Evolutionary conservation across 2,113 vertebrate species (phyloP).

Genomic region (Daboia siamensis): DNA sequence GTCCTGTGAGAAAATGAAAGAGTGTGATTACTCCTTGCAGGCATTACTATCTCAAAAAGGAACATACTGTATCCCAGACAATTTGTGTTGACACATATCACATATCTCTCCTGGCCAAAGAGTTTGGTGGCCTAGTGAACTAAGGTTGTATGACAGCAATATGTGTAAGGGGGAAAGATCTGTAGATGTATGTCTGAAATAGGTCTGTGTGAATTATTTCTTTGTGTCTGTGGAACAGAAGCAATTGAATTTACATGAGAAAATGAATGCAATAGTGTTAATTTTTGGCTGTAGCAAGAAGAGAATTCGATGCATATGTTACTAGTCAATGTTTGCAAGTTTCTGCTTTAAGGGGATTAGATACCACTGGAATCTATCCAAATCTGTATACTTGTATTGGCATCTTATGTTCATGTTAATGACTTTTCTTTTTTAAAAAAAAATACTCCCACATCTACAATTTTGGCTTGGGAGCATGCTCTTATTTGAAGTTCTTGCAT

Average conservation of each 20-base stretch:
- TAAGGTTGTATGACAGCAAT: not conserved
- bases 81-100: not conserved
- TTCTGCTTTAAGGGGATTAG: not conserved
- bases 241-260: not conserved
- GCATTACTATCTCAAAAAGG: not conserved
- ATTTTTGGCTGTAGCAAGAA: not conserved
- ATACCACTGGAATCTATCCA: not conserved
- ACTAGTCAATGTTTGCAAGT: not conserved
- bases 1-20: not conserved
- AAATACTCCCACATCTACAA: not conserved
- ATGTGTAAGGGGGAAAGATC: too few species aligned
- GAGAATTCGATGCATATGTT: slow-evolving; percentile 25
- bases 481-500: slow-evolving; percentile 20
- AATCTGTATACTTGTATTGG: not conserved
- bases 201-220: not conserved
- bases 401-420: not conserved
- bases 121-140: not conserved
- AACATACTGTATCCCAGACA: not conserved
- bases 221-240: not conserved
- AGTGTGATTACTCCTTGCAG: not conserved
- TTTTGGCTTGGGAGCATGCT: slow-evolving; percentile 14
- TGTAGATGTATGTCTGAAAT: not conserved
- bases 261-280: not conserved
- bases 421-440: slow-evolving; percentile 15
- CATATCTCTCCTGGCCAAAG: not conserved